phyloP scores from a whole-genome alignment of 2,888 invertebrate genomes.

The Eupithecia subfuscata region DNA sequence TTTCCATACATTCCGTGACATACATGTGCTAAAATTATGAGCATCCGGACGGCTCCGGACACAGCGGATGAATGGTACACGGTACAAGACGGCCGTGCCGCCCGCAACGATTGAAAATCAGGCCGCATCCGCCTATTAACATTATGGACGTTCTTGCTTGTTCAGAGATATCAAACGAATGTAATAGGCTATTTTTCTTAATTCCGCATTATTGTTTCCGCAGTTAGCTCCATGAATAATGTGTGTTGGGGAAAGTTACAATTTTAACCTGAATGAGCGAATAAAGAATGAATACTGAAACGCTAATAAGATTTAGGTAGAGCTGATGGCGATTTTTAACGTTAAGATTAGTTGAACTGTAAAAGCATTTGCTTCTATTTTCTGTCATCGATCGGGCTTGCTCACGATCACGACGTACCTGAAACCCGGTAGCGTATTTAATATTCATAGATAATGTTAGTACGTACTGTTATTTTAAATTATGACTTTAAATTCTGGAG shows the following conservation, averaged over 20 bases:
- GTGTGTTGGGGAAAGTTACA: neutral
- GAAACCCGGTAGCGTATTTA: neutral
- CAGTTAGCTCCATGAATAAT: neutral
- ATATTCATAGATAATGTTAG: neutral
- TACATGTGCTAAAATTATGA: slow-evolving; percentile 64
- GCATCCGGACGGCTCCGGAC: slow-evolving; percentile 66
- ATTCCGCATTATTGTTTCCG: neutral
- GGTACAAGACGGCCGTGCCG: slow-evolving; percentile 55
- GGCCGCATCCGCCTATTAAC: slow-evolving; percentile 74
- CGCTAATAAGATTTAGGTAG: neutral
- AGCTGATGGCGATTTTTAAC: neutral
- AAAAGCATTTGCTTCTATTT: neutral
- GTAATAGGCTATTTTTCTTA: slow-evolving; percentile 6
- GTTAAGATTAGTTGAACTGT: neutral
- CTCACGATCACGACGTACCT: neutral
- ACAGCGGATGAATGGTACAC: slow-evolving; percentile 62
- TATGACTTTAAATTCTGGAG: neutral
- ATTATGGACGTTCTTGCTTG: slow-evolving; percentile 64
- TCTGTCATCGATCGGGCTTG: neutral
- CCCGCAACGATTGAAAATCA: slow-evolving; percentile 70
- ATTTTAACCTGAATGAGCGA: neutral
- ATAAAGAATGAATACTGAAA: neutral
- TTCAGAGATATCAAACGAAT: slow-evolving; percentile 50
- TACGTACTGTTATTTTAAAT: neutral
- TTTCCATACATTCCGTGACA: slow-evolving; percentile 48